A percentile compares a stretch with the other conserved stretches of the same genome.
Evolutionary conservation across 2,888 invertebrate species (phyloP).

Genomic region (Beris chalybata): DNA sequence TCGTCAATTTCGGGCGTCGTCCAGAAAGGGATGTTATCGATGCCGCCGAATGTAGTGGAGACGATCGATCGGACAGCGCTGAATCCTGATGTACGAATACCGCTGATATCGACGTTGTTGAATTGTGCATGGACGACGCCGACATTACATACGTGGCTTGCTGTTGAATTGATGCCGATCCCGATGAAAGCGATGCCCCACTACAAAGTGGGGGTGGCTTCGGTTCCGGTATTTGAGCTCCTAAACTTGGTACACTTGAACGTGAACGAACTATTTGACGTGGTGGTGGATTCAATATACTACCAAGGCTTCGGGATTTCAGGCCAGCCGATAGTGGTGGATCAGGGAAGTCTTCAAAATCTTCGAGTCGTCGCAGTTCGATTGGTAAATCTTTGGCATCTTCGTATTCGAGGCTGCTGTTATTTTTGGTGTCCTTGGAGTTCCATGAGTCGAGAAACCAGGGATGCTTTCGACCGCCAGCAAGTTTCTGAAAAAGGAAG

Average conservation of each 20-base stretch:
- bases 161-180: constrained; percentile 35
- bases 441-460: constrained; percentile 85
- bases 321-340: constrained; percentile 64
- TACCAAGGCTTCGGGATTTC: constrained; percentile 82
- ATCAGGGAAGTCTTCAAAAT: constrained; percentile 62
- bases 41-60: constrained; percentile 27
- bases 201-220: constrained; percentile 26
- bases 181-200: constrained; percentile 9
- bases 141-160: constrained; percentile 11
- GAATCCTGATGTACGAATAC: constrained; percentile 14
- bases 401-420: constrained; percentile 64
- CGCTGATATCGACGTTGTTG: constrained; percentile 19
- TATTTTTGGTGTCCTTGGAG: constrained; percentile 59
- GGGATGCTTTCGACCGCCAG: constrained; percentile 70
- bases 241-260: constrained; percentile 73
- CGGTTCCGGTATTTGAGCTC: constrained; percentile 48
- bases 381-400: constrained; percentile 81
- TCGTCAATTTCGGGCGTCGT: constrained; percentile 70
- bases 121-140: constrained; percentile 13
- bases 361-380: constrained; percentile 79
- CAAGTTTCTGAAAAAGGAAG: constrained; percentile 65
- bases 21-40: constrained; percentile 32
- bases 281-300: constrained; percentile 75
- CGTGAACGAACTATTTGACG: constrained; percentile 72
- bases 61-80: constrained; percentile 3